Percentiles rank a stretch among this genome's conserved stretches.
Conservation (phyloP, 2,113 vertebrate genomes). For the Chitala chitala region DNA sequence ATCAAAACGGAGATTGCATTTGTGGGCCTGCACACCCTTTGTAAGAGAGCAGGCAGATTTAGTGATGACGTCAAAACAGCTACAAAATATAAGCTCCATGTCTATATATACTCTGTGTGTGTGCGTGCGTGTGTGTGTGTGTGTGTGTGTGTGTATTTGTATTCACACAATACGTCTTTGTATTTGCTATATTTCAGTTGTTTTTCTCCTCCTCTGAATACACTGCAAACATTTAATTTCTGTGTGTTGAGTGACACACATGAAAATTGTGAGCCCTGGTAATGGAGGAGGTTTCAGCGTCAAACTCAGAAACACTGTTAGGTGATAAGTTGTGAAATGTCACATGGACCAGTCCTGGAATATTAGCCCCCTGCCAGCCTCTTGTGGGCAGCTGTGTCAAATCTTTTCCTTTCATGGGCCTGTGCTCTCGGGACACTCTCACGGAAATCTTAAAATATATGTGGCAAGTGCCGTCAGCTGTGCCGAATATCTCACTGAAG, state of each 20-base stretch:
- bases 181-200: background rate
- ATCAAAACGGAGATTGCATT: conserved; percentile 44
- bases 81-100: background rate
- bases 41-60: conserved; percentile 54
- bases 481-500: too few relatives aligned
- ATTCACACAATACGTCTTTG: background rate
- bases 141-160: background rate
- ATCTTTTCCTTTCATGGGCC: conserved; percentile 70
- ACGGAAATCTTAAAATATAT: conserved; percentile 65
- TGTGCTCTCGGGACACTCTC: conserved; percentile 56
- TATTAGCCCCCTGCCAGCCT: conserved; percentile 63
- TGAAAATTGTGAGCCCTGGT: background rate
- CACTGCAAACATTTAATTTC: background rate
- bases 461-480: background rate
- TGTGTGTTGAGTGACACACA: too few relatives aligned
- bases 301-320: conserved; percentile 53
- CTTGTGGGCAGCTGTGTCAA: conserved; percentile 53
- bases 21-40: conserved; percentile 52
- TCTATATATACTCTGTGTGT: background rate
- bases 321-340: conserved; percentile 68
- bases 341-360: conserved; percentile 68
- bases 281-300: conserved; percentile 40
- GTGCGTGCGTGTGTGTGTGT: background rate
- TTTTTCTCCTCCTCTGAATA: too few relatives aligned
- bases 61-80: conserved; percentile 45